Evolutionary conservation across 1,140 invertebrate species (phyloP).

Genomic region (Neodiprion lecontei): DNA sequence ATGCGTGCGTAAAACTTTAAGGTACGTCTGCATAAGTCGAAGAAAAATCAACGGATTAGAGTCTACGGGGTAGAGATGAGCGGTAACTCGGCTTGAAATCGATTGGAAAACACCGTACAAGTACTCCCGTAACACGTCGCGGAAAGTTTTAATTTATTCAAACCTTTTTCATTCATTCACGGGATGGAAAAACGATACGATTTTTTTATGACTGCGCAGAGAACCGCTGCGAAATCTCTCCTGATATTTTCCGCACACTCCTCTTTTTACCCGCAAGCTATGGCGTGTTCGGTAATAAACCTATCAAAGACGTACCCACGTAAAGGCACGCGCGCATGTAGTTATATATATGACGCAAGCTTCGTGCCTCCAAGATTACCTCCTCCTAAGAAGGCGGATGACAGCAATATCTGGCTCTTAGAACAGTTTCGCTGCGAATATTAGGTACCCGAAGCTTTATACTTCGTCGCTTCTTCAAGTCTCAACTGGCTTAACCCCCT

Average conservation of each 20-base stretch:
- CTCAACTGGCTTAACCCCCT: too few relatives aligned
- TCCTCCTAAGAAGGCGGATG: too few relatives aligned
- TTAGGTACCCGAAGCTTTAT: too few relatives aligned
- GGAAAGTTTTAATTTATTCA: not conserved
- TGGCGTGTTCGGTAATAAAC: conserved; percentile 15
- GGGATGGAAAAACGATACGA: not conserved
- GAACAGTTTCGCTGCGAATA: too few relatives aligned
- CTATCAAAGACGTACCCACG: conserved; percentile 14
- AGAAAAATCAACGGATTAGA: not conserved
- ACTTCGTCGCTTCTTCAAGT: too few relatives aligned
- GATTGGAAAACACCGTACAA: too few relatives aligned
- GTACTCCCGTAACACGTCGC: too few relatives aligned
- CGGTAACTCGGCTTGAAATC: too few relatives aligned
- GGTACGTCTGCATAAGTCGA: not conserved
- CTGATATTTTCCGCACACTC: conserved; percentile 11
- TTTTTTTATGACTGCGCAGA: not conserved
- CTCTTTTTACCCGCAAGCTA: not conserved
- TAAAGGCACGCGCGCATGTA: too few relatives aligned
- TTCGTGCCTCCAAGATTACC: too few relatives aligned
- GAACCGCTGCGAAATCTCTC: not conserved
- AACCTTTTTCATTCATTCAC: not conserved
- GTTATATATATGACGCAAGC: too few relatives aligned
- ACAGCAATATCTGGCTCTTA: too few relatives aligned
- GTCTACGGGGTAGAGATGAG: not conserved
- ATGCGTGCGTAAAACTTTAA: not conserved